Conservation (phyloP, 2,113 vertebrate species). For the Porphyrio hochstetteri region DNA sequence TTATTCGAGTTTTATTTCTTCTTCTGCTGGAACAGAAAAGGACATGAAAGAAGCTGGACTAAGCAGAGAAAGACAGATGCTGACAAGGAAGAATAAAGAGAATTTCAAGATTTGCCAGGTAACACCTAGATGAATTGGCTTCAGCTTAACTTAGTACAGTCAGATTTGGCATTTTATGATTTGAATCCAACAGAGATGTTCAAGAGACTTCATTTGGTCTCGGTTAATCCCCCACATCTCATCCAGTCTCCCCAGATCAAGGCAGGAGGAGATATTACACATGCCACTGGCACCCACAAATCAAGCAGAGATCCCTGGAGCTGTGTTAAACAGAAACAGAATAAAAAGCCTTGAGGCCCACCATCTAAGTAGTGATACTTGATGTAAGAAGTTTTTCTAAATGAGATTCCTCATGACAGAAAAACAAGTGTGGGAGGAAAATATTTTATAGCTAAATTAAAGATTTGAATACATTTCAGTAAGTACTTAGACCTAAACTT, state of each 20-base stretch:
- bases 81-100: background rate
- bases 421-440: background rate
- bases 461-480: background rate
- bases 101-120: background rate
- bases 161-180: background rate
- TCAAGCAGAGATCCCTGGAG: background rate
- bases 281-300: background rate
- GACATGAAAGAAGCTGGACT: background rate
- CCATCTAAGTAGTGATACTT: background rate
- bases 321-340: background rate
- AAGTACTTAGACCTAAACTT: background rate
- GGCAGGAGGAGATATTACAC: background rate
- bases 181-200: background rate
- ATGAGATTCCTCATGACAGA: background rate
- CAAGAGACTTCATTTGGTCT: background rate
- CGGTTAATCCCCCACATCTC: background rate
- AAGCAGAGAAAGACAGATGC: background rate
- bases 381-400: background rate
- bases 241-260: background rate
- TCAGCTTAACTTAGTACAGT: background rate
- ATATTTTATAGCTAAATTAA: background rate
- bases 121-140: background rate
- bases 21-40: background rate
- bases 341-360: background rate
- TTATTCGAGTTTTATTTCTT: background rate